phyloP scores from a whole-genome alignment of 2,797 vertebrate species.

The Spinus pinus region DNA sequence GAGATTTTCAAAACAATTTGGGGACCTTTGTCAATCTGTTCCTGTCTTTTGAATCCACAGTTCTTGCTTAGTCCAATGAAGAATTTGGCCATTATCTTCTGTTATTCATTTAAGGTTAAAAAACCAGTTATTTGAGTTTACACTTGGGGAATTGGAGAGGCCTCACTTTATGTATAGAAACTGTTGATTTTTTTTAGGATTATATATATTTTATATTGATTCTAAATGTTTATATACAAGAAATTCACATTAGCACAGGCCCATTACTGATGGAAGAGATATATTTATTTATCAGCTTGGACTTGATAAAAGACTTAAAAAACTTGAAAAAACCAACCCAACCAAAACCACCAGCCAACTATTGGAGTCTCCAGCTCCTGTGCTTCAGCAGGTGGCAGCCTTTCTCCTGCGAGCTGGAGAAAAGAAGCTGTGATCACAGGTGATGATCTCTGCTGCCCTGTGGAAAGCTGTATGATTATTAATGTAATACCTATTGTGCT shows the following conservation, averaged over 20 bases:
- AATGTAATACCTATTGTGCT: neutral
- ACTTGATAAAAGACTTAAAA: neutral
- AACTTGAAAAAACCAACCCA: neutral
- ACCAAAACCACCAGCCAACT: neutral
- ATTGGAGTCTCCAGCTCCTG: neutral
- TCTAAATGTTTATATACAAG: neutral
- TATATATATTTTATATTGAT: neutral
- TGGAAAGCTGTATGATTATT: neutral
- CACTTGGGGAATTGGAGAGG: neutral
- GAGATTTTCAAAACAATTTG: neutral
- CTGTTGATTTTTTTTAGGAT: neutral
- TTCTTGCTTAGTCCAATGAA: neutral
- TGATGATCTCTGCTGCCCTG: neutral
- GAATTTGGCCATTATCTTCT: neutral
- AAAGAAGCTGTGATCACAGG: fast-evolving
- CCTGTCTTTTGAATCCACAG: neutral
- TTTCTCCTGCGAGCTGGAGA: neutral
- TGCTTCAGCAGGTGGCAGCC: conserved; percentile 50
- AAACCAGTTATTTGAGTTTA: fast-evolving
- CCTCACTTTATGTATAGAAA: neutral
- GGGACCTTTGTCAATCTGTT: neutral
- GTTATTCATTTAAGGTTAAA: neutral
- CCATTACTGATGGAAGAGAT: neutral
- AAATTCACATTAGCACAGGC: neutral
- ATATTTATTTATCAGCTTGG: neutral